A percentile compares a stretch with the other conserved stretches of the same genome.
These are phyloP conservation scores for Sula dactylatra DNA, from an alignment of 2,113 vertebrate genomes.

Conservation along the genomic window DNA sequence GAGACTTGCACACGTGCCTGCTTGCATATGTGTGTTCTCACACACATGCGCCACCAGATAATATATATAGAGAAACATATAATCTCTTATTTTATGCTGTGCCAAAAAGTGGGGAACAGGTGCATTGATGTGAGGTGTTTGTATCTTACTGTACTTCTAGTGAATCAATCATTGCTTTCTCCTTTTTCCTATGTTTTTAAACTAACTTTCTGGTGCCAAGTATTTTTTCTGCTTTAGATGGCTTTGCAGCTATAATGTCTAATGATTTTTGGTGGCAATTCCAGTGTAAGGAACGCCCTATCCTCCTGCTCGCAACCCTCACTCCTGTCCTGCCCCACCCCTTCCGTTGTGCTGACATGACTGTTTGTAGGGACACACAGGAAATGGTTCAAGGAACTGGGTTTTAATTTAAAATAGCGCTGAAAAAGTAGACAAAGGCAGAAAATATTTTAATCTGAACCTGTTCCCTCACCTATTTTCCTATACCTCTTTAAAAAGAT, in stretches of 20 bases:
- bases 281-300: background rate
- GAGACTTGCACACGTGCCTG: background rate
- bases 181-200: background rate
- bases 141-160: background rate
- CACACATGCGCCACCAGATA: background rate
- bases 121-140: background rate
- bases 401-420: background rate
- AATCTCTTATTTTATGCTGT: background rate
- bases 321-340: background rate
- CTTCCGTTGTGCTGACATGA: rapidly evolving
- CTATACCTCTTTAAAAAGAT: background rate
- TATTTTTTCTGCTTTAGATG: background rate
- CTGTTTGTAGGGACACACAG: background rate
- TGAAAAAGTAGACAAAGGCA: background rate
- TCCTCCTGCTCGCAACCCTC: background rate
- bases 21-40: background rate
- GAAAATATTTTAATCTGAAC: background rate
- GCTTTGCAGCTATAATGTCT: background rate
- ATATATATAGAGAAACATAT: background rate
- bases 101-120: background rate
- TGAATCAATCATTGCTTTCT: background rate
- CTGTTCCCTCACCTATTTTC: background rate
- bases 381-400: background rate
- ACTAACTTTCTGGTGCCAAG: background rate
- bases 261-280: background rate